Conservation (phyloP, 2,113 vertebrate species). For the Parotia lawesii region DNA sequence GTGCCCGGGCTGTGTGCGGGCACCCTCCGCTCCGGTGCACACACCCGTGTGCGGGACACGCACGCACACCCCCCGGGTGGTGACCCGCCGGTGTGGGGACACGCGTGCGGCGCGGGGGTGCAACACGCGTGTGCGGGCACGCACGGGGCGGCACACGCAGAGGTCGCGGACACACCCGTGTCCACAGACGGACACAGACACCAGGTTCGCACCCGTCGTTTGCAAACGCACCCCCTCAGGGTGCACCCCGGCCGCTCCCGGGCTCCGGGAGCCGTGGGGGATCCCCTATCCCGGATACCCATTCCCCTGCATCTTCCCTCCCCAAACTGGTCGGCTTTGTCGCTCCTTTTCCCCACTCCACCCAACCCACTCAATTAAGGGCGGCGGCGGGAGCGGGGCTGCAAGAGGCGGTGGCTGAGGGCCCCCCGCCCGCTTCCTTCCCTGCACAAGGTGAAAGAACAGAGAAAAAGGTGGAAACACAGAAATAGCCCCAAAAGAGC, state of each 20-base stretch:
- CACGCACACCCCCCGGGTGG: rapidly evolving
- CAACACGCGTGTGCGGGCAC: not conserved
- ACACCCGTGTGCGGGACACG: not conserved
- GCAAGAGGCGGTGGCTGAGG: not conserved
- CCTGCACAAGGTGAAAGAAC: not conserved
- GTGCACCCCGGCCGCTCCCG: not conserved
- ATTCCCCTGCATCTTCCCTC: not conserved
- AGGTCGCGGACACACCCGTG: not conserved
- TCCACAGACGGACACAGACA: not conserved
- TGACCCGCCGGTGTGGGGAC: not conserved
- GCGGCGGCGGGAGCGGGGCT: not conserved
- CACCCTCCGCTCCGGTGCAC: no score
- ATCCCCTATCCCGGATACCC: not conserved
- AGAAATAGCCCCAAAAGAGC: not conserved
- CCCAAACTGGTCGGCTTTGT: not conserved
- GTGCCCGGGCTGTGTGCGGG: not conserved
- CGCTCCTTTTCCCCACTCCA: not conserved
- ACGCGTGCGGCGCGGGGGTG: not conserved
- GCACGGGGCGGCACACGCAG: not conserved
- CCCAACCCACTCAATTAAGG: not conserved
- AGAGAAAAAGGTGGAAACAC: not conserved
- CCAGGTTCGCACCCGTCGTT: not conserved
- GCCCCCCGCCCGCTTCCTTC: not conserved
- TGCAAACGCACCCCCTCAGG: not conserved
- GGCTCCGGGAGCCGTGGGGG: not conserved